phyloP scores from a whole-genome alignment of 2,888 invertebrate species.

The Hemaris fuciformis region DNA sequence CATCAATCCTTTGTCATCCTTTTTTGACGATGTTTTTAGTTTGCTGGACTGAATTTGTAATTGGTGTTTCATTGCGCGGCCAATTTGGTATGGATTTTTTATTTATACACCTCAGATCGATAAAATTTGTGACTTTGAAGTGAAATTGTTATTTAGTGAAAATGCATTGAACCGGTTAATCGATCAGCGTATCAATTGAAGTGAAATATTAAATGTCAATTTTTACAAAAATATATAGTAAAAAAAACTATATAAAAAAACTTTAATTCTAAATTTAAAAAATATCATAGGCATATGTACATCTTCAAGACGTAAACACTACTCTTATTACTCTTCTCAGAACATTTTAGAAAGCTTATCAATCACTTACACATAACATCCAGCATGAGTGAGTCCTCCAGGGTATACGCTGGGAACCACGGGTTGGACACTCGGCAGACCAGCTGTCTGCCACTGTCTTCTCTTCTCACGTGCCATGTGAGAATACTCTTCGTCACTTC shows the following conservation, averaged over 20 bases:
- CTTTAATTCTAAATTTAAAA: too few relatives aligned
- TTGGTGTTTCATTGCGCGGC: neutral
- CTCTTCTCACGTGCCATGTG: slow-evolving; percentile 87
- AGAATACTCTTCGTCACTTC: slow-evolving; percentile 88
- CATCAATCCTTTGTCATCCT: neutral
- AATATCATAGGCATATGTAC: too few relatives aligned
- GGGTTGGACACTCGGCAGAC: slow-evolving; percentile 93
- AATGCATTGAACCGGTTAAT: too few relatives aligned
- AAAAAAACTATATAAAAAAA: too few relatives aligned
- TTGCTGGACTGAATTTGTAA: neutral
- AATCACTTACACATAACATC: slow-evolving; percentile 91
- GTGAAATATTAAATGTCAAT: too few relatives aligned
- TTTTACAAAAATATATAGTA: too few relatives aligned
- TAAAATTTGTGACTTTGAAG: neutral
- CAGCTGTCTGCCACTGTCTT: slow-evolving; percentile 91
- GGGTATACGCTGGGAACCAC: slow-evolving; percentile 90
- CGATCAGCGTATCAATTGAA: too few relatives aligned
- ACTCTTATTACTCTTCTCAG: neutral
- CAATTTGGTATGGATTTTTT: neutral
- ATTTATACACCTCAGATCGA: too few relatives aligned
- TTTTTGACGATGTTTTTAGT: neutral
- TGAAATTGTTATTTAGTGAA: neutral
- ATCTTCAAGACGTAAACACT: too few relatives aligned
- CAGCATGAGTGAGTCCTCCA: slow-evolving; percentile 89
- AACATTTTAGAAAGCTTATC: neutral